These are phyloP conservation scores for Parotia lawesii DNA, from an alignment of 2,113 vertebrate genomes.

Conservation along the genomic window DNA sequence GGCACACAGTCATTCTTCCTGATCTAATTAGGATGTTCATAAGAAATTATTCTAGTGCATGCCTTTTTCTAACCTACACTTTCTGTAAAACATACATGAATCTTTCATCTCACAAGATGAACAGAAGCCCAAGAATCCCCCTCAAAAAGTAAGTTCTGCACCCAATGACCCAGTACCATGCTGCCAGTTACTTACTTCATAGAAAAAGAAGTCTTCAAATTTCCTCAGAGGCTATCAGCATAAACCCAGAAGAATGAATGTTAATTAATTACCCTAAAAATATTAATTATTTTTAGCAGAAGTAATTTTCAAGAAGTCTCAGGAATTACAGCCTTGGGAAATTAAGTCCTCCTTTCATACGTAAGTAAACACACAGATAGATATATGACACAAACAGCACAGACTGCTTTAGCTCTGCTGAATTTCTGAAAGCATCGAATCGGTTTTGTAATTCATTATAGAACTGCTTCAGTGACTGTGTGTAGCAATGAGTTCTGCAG, in stretches of 20 bases:
- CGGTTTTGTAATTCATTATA: neutral
- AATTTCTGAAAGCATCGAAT: neutral
- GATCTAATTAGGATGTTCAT: neutral
- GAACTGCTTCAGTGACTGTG: neutral
- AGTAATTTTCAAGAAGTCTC: slow-evolving; percentile 1
- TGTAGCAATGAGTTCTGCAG: neutral
- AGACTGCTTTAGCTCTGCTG: neutral
- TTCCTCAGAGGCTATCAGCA: neutral
- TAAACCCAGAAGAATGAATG: neutral
- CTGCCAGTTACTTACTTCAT: neutral
- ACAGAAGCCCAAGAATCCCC: neutral
- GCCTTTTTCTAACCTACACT: neutral
- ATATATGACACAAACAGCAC: neutral
- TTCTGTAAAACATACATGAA: neutral
- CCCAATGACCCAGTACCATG: neutral
- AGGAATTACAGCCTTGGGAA: neutral
- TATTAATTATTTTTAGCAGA: slow-evolving; percentile 25
- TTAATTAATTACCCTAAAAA: slow-evolving; percentile 37
- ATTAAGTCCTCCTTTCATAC: neutral
- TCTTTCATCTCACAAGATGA: neutral
- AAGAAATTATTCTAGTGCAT: neutral
- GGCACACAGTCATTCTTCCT: neutral
- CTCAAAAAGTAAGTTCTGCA: neutral
- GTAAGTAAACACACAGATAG: neutral
- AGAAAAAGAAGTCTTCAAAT: neutral